A percentile compares a stretch with the other conserved stretches of the same genome.
Evolutionary conservation across 2,113 vertebrate species (phyloP).

Genomic region (Dermatemys mawii): DNA sequence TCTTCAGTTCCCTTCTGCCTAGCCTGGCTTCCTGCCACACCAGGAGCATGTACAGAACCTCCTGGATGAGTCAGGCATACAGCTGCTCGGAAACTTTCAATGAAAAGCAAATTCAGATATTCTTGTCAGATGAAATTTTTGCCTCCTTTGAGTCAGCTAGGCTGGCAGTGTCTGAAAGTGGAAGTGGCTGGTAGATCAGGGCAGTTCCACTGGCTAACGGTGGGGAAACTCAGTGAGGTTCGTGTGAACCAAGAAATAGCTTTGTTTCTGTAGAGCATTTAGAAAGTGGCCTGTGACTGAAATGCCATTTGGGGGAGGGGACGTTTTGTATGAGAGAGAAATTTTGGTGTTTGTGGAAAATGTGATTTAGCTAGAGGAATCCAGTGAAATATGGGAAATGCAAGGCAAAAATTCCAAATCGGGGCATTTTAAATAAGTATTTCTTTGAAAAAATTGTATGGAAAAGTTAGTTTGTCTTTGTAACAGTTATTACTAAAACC

Average conservation of each 20-base stretch:
- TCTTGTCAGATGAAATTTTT: neutral
- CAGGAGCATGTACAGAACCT: accelerated
- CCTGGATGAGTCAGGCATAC: accelerated
- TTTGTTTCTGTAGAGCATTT: neutral
- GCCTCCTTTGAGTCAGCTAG: neutral
- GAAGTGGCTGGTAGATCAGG: neutral
- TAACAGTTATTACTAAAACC: neutral
- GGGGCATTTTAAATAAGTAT: accelerated
- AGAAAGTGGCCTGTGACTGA: neutral
- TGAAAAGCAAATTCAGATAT: neutral
- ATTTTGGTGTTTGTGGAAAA: neutral
- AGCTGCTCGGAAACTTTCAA: neutral
- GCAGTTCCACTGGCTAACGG: neutral
- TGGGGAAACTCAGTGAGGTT: neutral
- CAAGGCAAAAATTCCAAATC: neutral
- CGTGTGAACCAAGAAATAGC: neutral
- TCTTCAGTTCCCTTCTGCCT: neutral
- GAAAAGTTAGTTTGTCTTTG: neutral
- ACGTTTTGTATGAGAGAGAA: accelerated
- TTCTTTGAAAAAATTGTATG: neutral
- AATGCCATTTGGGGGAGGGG: neutral
- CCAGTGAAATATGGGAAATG: neutral
- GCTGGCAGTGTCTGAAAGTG: neutral
- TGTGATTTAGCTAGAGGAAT: neutral
- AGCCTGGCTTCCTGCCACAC: neutral